These are phyloP conservation scores for Tupiocoris notatus DNA, from an alignment of 2,888 invertebrate species.

Conservation along the genomic window DNA sequence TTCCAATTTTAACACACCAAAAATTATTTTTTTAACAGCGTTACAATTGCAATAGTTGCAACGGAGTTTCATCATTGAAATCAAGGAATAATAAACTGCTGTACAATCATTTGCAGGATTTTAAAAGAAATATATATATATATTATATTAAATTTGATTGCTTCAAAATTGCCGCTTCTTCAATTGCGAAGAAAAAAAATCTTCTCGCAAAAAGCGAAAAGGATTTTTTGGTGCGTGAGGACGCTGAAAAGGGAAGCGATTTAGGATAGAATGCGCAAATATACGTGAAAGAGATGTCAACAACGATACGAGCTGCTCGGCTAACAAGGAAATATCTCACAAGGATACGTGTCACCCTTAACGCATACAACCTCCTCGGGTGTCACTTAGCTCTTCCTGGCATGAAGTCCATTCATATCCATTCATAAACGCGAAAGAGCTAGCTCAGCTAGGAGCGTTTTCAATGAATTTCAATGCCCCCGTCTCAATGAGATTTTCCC, in stretches of 20 bases:
- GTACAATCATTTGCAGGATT: too few relatives aligned
- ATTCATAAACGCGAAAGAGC: background rate
- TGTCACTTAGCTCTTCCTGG: background rate
- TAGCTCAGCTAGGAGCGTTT: background rate
- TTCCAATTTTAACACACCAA: too few relatives aligned
- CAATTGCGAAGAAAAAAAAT: too few relatives aligned
- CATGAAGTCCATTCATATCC: background rate
- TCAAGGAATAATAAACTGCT: too few relatives aligned
- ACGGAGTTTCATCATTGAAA: too few relatives aligned
- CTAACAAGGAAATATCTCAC: background rate
- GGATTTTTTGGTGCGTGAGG: background rate
- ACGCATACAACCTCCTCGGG: background rate
- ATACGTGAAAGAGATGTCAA: background rate
- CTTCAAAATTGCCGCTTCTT: too few relatives aligned
- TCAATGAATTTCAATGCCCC: background rate
- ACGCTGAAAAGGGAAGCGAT: background rate
- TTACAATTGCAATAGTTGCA: too few relatives aligned
- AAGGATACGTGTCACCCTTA: background rate
- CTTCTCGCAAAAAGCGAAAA: too few relatives aligned
- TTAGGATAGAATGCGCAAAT: background rate
- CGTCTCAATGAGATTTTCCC: background rate
- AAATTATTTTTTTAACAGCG: too few relatives aligned
- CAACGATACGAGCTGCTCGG: background rate
- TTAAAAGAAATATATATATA: too few relatives aligned
- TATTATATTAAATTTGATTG: too few relatives aligned